These are phyloP conservation scores for Beris morrisii DNA, from an alignment of 2,888 invertebrate species.

Conservation along the genomic window DNA sequence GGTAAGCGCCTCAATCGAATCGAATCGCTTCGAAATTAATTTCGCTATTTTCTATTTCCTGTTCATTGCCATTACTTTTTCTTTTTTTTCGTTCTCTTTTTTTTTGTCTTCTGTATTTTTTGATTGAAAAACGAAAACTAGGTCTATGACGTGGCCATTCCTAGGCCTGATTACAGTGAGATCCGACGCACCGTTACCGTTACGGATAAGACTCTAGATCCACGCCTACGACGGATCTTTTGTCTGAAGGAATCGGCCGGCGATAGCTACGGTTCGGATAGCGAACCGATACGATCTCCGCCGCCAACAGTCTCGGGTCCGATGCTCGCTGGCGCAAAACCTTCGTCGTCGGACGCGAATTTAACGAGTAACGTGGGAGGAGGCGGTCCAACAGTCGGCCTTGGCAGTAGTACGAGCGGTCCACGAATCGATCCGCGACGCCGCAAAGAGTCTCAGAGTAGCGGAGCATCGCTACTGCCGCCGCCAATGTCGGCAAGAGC, in stretches of 20 bases:
- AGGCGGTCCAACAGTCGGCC: not conserved
- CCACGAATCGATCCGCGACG: constrained; percentile 53
- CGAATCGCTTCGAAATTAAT: not conserved
- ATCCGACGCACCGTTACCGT: constrained; percentile 71
- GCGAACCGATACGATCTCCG: constrained; percentile 44
- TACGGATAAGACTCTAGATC: constrained; percentile 70
- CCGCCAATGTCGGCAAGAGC: constrained; percentile 24
- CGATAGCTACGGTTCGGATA: constrained; percentile 43
- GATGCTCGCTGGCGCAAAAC: not conserved
- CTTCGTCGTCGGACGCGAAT: not conserved
- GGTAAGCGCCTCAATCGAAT: constrained; percentile 48
- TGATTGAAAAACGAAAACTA: constrained; percentile 19
- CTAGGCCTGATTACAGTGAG: constrained; percentile 74
- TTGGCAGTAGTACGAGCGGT: constrained; percentile 33
- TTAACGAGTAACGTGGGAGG: too few relatives aligned
- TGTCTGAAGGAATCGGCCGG: constrained; percentile 60
- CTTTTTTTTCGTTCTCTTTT: not conserved
- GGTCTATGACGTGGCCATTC: constrained; percentile 63
- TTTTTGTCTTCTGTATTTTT: constrained; percentile 17
- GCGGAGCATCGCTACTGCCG: not conserved
- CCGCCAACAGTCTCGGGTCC: constrained; percentile 49
- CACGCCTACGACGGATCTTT: constrained; percentile 69
- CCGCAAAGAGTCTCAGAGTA: constrained; percentile 45
- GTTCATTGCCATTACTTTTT: not conserved
- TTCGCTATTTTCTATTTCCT: not conserved